Evolutionary conservation across 2,888 invertebrate species (phyloP).

Genomic region (Glyphotaelius pellucidus): DNA sequence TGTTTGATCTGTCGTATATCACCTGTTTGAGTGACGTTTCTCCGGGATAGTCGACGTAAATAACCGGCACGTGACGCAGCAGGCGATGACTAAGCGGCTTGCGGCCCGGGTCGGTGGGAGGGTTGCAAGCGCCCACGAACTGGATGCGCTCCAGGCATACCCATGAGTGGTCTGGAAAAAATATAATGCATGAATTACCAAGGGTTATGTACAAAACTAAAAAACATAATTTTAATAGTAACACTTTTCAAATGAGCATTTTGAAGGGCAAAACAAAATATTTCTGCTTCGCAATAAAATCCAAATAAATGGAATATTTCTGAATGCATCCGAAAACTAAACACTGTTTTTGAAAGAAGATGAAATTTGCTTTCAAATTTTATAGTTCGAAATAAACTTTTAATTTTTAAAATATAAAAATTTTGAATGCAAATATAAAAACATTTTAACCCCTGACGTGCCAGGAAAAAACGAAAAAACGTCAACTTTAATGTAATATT

Average conservation of each 20-base stretch:
- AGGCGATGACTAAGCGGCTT: slow-evolving; percentile 95
- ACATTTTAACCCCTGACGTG: no score
- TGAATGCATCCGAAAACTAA: no score
- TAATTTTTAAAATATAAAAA: no score
- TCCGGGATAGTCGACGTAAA: slow-evolving; percentile 99
- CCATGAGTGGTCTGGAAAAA: slow-evolving; percentile 91
- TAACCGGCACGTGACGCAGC: slow-evolving; percentile 96
- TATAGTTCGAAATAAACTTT: no score
- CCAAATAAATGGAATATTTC: no score
- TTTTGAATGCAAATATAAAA: no score
- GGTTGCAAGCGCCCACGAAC: slow-evolving; percentile 99
- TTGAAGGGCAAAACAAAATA: no score
- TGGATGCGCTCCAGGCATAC: slow-evolving; percentile 98
- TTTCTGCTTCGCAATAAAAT: no score
- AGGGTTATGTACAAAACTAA: not conserved
- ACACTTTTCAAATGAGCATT: not conserved
- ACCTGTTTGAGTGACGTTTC: slow-evolving; percentile 96
- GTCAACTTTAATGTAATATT: no score
- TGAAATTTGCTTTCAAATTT: no score
- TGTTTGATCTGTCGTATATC: not conserved
- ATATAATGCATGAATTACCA: not conserved
- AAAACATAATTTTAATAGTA: not conserved
- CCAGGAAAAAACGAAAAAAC: no score
- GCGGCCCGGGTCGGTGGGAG: slow-evolving; percentile 98
- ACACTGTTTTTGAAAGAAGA: no score